A percentile compares a stretch with the other conserved stretches of the same genome.
Evolutionary conservation across 2,797 vertebrate genomes (phyloP).

Genomic region (Poecilia gillii): DNA sequence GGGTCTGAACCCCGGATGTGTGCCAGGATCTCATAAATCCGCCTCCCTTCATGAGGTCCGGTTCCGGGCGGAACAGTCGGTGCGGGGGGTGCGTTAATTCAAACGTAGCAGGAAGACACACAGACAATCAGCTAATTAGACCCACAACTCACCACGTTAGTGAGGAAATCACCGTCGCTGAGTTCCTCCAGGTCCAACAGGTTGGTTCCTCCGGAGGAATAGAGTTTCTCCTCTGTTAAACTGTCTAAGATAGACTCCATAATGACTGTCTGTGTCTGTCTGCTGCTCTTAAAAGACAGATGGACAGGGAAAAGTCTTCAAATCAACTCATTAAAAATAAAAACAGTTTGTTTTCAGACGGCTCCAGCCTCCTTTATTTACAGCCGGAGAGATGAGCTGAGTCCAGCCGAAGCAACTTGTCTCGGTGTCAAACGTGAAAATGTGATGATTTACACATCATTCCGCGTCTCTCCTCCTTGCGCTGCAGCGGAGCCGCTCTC

Average conservation of each 20-base stretch:
- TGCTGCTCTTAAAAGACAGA: constrained; percentile 13
- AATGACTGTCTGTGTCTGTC: constrained; percentile 36
- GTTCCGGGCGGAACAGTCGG: constrained; percentile 68
- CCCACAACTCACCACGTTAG: constrained; percentile 85
- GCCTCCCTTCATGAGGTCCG: constrained; percentile 71
- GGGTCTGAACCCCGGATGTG: constrained; percentile 65
- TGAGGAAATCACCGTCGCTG: constrained; percentile 93
- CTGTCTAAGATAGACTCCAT: constrained; percentile 93
- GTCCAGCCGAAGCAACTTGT: constrained; percentile 25
- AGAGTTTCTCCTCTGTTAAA: constrained; percentile 88
- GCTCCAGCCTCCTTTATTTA: background rate
- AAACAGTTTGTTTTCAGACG: constrained; percentile 7
- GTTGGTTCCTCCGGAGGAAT: constrained; percentile 75
- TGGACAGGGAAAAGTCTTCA: background rate
- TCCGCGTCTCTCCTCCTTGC: constrained; percentile 13
- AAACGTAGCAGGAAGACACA: background rate
- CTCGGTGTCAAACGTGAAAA: constrained; percentile 29
- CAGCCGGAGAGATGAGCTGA: background rate
- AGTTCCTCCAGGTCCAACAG: constrained; percentile 89
- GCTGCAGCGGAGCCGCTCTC: constrained; percentile 7
- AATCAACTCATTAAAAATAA: constrained; percentile 49
- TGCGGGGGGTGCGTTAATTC: constrained; percentile 47
- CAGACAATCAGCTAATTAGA: background rate
- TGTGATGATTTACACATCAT: constrained; percentile 43
- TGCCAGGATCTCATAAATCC: constrained; percentile 63